Conservation (phyloP, 1,140 invertebrate species). For the Coptotermes formosanus region DNA sequence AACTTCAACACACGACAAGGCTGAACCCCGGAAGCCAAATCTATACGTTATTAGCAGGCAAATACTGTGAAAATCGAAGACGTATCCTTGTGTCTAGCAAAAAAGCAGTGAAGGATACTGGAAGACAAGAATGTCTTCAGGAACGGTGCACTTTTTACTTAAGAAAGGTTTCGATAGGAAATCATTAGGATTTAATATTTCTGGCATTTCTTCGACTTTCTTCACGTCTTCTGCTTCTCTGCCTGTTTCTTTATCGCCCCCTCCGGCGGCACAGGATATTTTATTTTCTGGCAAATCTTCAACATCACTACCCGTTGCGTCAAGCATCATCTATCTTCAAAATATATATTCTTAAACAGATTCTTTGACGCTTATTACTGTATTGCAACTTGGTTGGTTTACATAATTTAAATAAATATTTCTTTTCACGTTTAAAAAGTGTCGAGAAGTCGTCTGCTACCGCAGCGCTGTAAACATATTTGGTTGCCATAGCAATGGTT, state of each 20-base stretch:
- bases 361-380: too few species aligned
- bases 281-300: neutral
- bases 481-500: neutral
- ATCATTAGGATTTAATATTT: conserved; percentile 30
- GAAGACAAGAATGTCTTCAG: conserved; percentile 44
- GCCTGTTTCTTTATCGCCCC: neutral
- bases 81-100: too few species aligned
- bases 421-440: neutral
- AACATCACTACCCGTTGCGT: too few species aligned
- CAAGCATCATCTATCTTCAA: too few species aligned
- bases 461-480: neutral
- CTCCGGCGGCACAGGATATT: neutral
- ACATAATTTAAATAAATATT: neutral
- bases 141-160: conserved; percentile 41
- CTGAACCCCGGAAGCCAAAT: too few species aligned
- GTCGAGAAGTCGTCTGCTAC: neutral
- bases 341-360: too few species aligned
- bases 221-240: neutral
- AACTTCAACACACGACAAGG: too few species aligned
- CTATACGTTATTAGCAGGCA: too few species aligned
- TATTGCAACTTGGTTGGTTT: too few species aligned
- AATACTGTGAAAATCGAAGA: too few species aligned
- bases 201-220: neutral
- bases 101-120: conserved; percentile 45
- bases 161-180: conserved; percentile 39